These are phyloP conservation scores for Grammomys dolichurus DNA, from an alignment of 2,113 vertebrate species.

Conservation along the genomic window DNA sequence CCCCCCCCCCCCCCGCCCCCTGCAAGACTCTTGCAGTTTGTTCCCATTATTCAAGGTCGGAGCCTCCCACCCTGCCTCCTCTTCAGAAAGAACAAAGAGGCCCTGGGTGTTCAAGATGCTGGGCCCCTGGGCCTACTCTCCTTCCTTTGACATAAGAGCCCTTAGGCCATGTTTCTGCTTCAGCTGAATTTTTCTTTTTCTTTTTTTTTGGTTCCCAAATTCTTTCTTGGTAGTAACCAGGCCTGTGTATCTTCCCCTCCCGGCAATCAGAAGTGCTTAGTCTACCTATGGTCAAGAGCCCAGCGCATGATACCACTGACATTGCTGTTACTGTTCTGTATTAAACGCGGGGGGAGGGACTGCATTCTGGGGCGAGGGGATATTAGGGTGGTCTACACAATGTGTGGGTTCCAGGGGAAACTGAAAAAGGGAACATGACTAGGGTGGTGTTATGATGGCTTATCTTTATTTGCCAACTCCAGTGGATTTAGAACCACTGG, in stretches of 20 bases:
- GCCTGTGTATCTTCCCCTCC: conserved; percentile 2
- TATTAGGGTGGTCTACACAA: not conserved
- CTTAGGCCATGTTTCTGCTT: not conserved
- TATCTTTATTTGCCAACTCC: too few species aligned
- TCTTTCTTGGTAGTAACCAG: not conserved
- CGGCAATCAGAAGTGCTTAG: not conserved
- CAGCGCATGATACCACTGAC: not conserved
- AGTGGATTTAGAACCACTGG: not conserved
- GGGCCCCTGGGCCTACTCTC: not conserved
- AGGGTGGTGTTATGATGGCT: too few species aligned
- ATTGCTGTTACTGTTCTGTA: not conserved
- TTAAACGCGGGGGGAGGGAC: not conserved
- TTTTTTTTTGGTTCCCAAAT: not conserved
- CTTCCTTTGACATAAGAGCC: not conserved
- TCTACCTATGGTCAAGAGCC: not conserved
- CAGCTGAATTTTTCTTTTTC: not conserved
- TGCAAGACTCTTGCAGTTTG: not conserved
- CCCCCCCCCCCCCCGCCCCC: too few species aligned
- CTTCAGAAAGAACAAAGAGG: conserved; percentile 19
- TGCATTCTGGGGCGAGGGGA: not conserved
- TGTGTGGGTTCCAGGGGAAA: not conserved
- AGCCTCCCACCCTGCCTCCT: conserved; percentile 23
- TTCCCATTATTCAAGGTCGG: conserved; percentile 66
- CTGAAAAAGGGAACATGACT: not conserved
- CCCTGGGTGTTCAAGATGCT: not conserved